Conservation (phyloP, 1,140 invertebrate genomes). For the Pogonomyrmex barbatus region DNA sequence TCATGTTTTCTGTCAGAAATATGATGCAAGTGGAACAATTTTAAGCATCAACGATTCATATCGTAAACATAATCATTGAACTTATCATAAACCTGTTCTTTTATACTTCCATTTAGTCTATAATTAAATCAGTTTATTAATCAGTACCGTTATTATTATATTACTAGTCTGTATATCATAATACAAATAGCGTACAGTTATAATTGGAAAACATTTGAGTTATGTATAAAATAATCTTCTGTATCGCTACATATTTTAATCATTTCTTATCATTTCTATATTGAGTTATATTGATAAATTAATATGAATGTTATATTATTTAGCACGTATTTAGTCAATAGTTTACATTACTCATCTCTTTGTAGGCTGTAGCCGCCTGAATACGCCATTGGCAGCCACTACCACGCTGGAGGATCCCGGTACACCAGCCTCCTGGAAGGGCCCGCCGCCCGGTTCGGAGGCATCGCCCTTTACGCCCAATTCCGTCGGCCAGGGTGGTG, state of each 20-base stretch:
- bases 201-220: background rate
- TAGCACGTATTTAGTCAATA: background rate
- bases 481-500: constrained; percentile 85
- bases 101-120: background rate
- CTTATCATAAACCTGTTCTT: background rate
- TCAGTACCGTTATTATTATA: background rate
- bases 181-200: background rate
- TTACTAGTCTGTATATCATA: background rate
- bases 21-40: background rate
- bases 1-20: constrained; percentile 41
- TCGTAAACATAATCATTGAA: background rate
- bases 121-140: background rate
- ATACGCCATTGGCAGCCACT: constrained; percentile 89
- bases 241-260: background rate
- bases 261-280: background rate
- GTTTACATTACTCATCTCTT: background rate
- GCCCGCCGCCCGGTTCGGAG: constrained; percentile 89
- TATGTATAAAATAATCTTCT: too few relatives aligned
- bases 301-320: background rate
- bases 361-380: constrained; percentile 89
- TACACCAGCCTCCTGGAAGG: constrained; percentile 88
- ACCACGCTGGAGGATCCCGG: constrained; percentile 90
- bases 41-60: background rate
- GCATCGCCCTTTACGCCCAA: constrained; percentile 88
- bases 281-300: background rate